Base-by-base conservation (phyloP, 2,888 invertebrate species). In the Agriopis leucophaearia region DNA sequence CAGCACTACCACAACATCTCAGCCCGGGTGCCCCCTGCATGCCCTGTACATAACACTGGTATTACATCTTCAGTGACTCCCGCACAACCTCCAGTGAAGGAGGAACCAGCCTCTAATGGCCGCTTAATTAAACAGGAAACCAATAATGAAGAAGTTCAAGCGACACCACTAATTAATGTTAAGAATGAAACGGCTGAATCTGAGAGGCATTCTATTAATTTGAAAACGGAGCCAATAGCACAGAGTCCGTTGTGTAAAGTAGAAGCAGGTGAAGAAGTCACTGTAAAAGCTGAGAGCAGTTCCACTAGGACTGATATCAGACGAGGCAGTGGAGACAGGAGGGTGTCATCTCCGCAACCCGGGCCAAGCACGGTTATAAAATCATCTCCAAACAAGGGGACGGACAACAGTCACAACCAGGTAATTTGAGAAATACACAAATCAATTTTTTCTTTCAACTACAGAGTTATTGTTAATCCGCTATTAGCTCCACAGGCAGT, bases 331-430 rank as follows among this genome's bases (percentile, higher is more conserved):
- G 88, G 87, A 0, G 90, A 90, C 60, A 80, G 86, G 50, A 75
- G 78, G 44, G 80, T 78, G 9, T 67, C 74, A 0, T 89, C 92
- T 6, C 92, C 93, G 6, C 92, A 91, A 71, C 92, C 93, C 0
- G 91, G 92, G 7, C 84, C 92, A 1, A 91, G 91, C 72, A 83
- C 87, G n/a, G 83, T 82, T 67, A 67, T 72, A 13, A 80, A 78
- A 69, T 60, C 58, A 8, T 36, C 71, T 51, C 63, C 77, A 66
- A 78, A 80, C 0, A 69, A 70, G 78, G 69, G 60, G 70, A 62
- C 54, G 36, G 60, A 76, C 47, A 74, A 70, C 45, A 77, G 68
- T 65, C 64, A 74, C 66, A 77, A 76, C 61, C 81, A 84, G 85
- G 88, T 87, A 69, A 67, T 50, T 65, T 55, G 27, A 15, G 8